Conservation (phyloP, 2,113 vertebrate species). For the Pelmatolapia mariae region DNA sequence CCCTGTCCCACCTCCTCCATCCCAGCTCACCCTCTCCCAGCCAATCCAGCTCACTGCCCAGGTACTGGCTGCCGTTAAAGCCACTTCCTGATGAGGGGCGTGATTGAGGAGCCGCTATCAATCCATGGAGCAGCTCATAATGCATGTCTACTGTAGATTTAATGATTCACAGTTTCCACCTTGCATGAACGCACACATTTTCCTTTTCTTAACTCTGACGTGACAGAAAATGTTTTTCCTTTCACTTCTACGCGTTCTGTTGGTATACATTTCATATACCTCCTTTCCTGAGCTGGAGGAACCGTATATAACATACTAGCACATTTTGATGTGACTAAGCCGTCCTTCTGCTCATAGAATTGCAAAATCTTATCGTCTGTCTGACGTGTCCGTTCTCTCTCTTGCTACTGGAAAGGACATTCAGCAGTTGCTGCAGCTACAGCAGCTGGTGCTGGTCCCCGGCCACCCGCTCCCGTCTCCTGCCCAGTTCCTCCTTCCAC, state of each 20-base stretch:
- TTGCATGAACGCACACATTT: neutral
- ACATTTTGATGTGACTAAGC: neutral
- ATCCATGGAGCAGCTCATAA: neutral
- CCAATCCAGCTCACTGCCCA: constrained; percentile 93
- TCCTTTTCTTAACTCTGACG: neutral
- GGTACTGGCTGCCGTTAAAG: constrained; percentile 71
- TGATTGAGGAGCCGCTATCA: constrained; percentile 1
- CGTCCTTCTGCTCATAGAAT: neutral
- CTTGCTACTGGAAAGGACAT: constrained; percentile 72
- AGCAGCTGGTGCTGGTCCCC: constrained; percentile 86
- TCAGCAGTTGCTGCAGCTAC: constrained; percentile 89
- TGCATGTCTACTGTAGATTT: neutral
- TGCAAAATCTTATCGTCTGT: neutral
- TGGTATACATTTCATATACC: neutral
- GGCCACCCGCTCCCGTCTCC: constrained; percentile 83
- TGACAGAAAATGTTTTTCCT: neutral
- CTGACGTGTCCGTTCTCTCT: neutral
- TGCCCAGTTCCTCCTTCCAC: constrained; percentile 87
- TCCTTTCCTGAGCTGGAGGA: neutral
- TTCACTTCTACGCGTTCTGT: neutral
- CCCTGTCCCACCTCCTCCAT: constrained; percentile 78
- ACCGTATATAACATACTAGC: neutral
- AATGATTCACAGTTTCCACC: constrained; percentile 19
- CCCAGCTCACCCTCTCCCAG: constrained; percentile 86
- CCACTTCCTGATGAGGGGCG: neutral